These are phyloP conservation scores for Drosophila mayri DNA, from an alignment of 1,140 invertebrate species.

Conservation along the genomic window DNA sequence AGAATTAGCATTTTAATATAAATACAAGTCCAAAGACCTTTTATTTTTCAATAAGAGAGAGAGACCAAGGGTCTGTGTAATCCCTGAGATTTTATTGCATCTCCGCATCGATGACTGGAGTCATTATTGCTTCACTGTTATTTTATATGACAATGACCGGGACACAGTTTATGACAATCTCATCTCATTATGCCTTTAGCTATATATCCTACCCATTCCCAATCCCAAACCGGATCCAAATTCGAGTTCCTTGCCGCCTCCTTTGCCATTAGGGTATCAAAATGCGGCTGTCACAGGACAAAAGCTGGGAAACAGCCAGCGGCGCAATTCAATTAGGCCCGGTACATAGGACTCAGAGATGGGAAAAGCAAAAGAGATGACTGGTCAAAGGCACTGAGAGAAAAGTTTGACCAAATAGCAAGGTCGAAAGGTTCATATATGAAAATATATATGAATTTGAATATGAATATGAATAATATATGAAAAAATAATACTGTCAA, in stretches of 20 bases:
- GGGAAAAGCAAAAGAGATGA: not conserved
- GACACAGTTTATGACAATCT: conserved; percentile 46
- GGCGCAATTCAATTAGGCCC: conserved; percentile 72
- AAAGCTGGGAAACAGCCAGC: conserved; percentile 58
- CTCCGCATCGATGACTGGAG: conserved; percentile 10
- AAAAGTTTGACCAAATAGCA: not conserved
- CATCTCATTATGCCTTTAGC: conserved; percentile 41
- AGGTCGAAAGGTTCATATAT: not conserved
- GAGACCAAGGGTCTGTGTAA: too few species aligned
- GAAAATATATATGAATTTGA: not conserved
- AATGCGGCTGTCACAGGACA: conserved; percentile 66
- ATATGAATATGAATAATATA: too few species aligned
- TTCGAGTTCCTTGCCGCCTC: conserved; percentile 4
- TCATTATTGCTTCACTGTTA: conserved; percentile 16
- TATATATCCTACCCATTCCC: not conserved
- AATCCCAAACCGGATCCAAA: conserved; percentile 2
- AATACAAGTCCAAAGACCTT: not conserved
- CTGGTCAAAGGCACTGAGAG: not conserved
- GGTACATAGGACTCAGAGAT: conserved; percentile 27
- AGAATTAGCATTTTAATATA: not conserved
- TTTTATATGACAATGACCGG: conserved; percentile 26
- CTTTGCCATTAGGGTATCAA: conserved; percentile 41
- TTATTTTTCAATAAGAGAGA: not conserved
- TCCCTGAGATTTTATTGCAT: conserved; percentile 16
- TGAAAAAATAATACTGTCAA: too few species aligned